Conservation (phyloP, 2,797 vertebrate genomes). For the Spondyliosoma cantharus region DNA sequence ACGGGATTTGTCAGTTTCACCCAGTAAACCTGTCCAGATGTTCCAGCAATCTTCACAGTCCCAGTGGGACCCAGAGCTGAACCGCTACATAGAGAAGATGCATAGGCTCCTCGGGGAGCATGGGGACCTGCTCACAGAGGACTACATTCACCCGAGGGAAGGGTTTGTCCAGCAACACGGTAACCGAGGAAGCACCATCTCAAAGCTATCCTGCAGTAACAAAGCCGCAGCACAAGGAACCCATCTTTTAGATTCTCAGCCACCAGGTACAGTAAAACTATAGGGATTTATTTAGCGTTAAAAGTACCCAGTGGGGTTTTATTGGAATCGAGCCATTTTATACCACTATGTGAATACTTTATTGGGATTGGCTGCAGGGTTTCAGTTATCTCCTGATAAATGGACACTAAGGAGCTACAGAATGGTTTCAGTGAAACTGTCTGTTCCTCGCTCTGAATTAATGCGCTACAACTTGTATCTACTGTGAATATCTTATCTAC, state of each 20-base stretch:
- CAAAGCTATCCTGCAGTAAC: slow-evolving; percentile 81
- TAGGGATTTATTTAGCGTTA: slow-evolving; percentile 38
- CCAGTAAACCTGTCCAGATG: slow-evolving; percentile 48
- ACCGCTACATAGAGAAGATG: slow-evolving; percentile 93
- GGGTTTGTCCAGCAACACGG: slow-evolving; percentile 83
- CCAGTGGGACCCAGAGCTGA: slow-evolving; percentile 83
- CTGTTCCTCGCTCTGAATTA: too few species aligned
- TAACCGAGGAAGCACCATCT: slow-evolving; percentile 82
- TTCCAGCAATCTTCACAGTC: slow-evolving; percentile 52
- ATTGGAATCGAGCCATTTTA: too few species aligned
- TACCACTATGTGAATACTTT: too few species aligned
- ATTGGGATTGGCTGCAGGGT: too few species aligned
- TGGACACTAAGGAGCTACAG: too few species aligned
- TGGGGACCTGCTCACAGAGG: slow-evolving; percentile 89
- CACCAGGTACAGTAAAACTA: slow-evolving; percentile 66
- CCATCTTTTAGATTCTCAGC: slow-evolving; percentile 37
- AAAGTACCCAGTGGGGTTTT: background rate
- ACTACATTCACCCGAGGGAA: slow-evolving; percentile 84
- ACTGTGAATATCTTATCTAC: too few species aligned
- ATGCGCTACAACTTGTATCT: too few species aligned
- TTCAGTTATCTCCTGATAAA: too few species aligned
- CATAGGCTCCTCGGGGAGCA: slow-evolving; percentile 92
- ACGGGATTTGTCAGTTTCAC: slow-evolving; percentile 63
- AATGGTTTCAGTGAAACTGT: too few species aligned
- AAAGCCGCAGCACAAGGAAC: slow-evolving; percentile 82